Evolutionary conservation across 2,888 invertebrate species (phyloP), one percentile per base, ranked within the genome.

Genomic region (Pollenia angustigena): DNA sequence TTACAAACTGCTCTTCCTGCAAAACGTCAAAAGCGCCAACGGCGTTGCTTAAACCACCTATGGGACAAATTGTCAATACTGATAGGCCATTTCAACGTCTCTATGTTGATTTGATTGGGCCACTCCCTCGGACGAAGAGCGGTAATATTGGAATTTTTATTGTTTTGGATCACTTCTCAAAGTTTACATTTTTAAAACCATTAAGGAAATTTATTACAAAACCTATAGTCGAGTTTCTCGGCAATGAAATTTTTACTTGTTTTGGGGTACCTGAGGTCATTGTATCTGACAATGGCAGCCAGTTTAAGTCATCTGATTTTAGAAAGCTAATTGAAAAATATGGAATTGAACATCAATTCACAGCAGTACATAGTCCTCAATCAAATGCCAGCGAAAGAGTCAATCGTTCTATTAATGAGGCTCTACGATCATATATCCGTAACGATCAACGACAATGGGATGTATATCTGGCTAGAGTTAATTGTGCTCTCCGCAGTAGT

Each of bases 1-100:
- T 66, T 14, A 6, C 12, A 9, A 23, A 23, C 12, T 66, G n/a
- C n/a, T n/a, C n/a, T n/a, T n/a, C n/a, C n/a, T n/a, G 66, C 46
- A 66, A 66, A 66, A 66, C 48, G 8, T 66, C 66, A 7, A 66
- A 66, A 14, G 23, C 48, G 3, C 48, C 66, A 18, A 48, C 23
- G 6, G 12, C 56, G n/a, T 14, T 3, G 10, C 56, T 48, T 12
- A 66, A 48, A 23, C 46, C 66, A 18, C 48, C 66, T 32, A 32
- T 32, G 32, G 32, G 32, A 32, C 32, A 32, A 32, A 32, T 32
- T 1, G 32, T 32, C 32, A 32, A 32, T 32, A 32, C 32, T 32
- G 32, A 32, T 32, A 4, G 32, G 32, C 32, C 32, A 32, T 32
- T 32, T 32, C 32, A 32, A 32, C 32, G 32, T 2, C 7, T 48